Conservation (phyloP, 1,140 invertebrate genomes). For the Mactra quadrangularis region DNA sequence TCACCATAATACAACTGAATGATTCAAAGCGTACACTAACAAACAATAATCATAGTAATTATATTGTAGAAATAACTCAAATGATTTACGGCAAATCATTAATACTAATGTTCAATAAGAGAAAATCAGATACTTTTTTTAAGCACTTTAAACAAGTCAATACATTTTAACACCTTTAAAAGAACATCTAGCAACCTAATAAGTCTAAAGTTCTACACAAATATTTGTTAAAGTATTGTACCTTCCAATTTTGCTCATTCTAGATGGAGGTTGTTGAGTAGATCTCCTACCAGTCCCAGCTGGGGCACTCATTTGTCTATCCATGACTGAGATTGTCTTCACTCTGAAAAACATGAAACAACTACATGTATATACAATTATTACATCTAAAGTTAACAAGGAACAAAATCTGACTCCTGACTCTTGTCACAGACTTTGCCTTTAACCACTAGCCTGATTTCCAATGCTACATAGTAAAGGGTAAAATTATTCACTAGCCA, state of each 20-base stretch:
- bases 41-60: too few species aligned
- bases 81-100: too few species aligned
- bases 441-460: not conserved
- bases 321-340: conserved; percentile 2
- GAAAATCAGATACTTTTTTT: too few species aligned
- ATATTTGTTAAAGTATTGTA: not conserved
- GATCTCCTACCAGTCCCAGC: conserved; percentile 28
- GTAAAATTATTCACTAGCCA: not conserved
- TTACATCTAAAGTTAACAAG: not conserved
- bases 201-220: too few species aligned
- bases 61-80: too few species aligned
- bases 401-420: not conserved
- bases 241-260: conserved; percentile 55
- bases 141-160: too few species aligned
- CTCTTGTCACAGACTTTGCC: not conserved
- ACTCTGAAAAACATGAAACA: too few species aligned
- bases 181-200: too few species aligned
- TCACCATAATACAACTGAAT: too few species aligned
- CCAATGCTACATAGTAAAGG: not conserved
- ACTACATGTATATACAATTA: not conserved
- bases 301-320: conserved; percentile 58
- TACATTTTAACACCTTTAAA: too few species aligned
- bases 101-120: too few species aligned
- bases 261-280: conserved; percentile 23
- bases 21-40: too few species aligned